These are phyloP conservation scores for Rattus rattus DNA, from an alignment of 2,113 vertebrate species.

Conservation along the genomic window DNA sequence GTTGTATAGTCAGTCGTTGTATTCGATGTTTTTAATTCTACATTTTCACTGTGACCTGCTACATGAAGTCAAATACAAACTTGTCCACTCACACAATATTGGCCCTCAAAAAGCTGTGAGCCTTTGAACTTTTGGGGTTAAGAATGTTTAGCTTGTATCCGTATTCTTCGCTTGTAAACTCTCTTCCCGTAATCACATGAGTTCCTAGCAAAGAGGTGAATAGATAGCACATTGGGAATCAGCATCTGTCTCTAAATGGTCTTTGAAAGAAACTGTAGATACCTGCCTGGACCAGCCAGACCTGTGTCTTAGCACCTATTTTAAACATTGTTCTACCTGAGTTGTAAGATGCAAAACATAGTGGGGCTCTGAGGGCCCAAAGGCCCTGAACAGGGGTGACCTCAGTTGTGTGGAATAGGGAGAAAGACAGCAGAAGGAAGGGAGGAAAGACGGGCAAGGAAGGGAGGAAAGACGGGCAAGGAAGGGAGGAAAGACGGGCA, in stretches of 20 bases:
- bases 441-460: neutral
- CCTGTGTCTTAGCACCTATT: neutral
- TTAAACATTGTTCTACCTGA: neutral
- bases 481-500: neutral
- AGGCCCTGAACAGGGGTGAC: neutral
- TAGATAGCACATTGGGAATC: neutral
- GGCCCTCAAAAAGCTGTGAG: neutral
- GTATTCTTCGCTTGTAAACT: neutral
- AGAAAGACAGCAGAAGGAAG: neutral
- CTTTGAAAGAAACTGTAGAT: neutral
- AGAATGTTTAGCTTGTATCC: neutral
- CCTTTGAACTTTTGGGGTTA: neutral
- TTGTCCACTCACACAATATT: neutral
- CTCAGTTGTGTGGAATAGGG: neutral
- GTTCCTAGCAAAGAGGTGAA: constrained; percentile 12
- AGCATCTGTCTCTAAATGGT: neutral
- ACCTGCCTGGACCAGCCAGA: neutral
- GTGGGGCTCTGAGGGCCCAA: neutral
- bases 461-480: neutral
- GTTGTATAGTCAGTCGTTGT: neutral
- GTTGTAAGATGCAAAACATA: neutral
- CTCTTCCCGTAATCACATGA: neutral
- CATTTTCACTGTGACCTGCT: neutral
- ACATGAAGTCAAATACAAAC: neutral
- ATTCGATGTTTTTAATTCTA: neutral